Evolutionary conservation across 2,113 vertebrate genomes (phyloP).

Genomic region (Herpailurus yagouaroundi): DNA sequence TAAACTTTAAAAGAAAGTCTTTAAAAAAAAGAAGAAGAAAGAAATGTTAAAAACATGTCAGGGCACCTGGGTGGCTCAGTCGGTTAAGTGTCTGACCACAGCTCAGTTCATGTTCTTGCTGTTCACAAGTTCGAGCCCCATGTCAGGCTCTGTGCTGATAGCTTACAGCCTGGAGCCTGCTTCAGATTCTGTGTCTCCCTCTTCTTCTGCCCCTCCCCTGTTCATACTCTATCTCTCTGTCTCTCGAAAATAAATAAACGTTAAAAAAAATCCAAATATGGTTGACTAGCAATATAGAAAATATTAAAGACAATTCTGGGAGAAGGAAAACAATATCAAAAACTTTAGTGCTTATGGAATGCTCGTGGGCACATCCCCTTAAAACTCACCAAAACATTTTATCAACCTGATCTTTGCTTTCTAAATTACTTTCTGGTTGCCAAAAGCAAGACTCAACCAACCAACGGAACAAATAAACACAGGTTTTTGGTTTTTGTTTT

Average conservation of each 20-base stretch:
- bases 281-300: background rate
- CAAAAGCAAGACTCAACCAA: background rate
- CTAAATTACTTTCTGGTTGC: background rate
- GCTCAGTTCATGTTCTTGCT: background rate
- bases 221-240: too few species aligned
- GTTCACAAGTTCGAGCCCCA: accelerated
- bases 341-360: background rate
- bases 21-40: background rate
- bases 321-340: background rate
- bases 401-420: background rate
- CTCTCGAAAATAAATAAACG: background rate
- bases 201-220: background rate
- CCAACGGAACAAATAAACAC: background rate
- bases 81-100: background rate
- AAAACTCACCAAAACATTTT: background rate
- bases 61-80: background rate
- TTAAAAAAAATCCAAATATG: background rate
- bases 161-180: background rate
- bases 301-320: background rate
- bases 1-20: too few species aligned
- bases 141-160: background rate
- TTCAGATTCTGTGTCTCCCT: background rate
- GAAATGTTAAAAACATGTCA: background rate
- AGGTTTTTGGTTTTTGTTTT: background rate
- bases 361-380: background rate